A percentile compares a stretch with the other conserved stretches of the same genome.
phyloP scores from a whole-genome alignment of 2,797 vertebrate genomes.

The Mastacembelus armatus region DNA sequence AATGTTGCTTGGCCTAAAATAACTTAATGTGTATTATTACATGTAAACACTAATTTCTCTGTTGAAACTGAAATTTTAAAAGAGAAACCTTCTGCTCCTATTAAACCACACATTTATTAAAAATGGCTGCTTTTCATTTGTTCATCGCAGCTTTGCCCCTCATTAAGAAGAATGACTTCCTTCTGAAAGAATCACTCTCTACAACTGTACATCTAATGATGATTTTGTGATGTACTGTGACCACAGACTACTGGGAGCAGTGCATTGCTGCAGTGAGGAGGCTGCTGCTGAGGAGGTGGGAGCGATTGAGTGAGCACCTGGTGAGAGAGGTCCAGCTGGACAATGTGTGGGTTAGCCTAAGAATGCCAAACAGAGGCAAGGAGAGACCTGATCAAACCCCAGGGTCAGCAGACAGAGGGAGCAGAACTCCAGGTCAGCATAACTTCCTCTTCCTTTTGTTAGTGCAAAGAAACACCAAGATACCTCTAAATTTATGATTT shows the following conservation, averaged over 20 bases:
- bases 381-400: conserved; percentile 52
- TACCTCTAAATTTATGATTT: too few species aligned
- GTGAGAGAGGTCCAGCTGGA: conserved; percentile 70
- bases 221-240: neutral
- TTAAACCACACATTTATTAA: too few species aligned
- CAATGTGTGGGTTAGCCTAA: conserved; percentile 82
- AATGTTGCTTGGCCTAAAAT: neutral
- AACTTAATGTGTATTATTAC: neutral
- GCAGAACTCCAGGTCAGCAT: conserved; percentile 62
- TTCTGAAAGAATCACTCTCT: neutral
- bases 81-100: neutral
- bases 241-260: conserved; percentile 80
- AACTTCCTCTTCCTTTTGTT: neutral
- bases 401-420: conserved; percentile 49
- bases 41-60: neutral
- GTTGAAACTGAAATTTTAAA: neutral
- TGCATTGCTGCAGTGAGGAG: conserved; percentile 75
- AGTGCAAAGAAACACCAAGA: too few species aligned
- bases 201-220: neutral
- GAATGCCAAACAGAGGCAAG: conserved; percentile 69
- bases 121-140: neutral
- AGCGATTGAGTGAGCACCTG: conserved; percentile 54
- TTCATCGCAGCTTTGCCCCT: neutral
- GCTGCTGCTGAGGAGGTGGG: conserved; percentile 71
- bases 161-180: neutral